Percentiles rank a stretch among this genome's conserved stretches.
Evolutionary conservation across 2,797 vertebrate genomes (phyloP).

Genomic region (Podargus strigoides): DNA sequence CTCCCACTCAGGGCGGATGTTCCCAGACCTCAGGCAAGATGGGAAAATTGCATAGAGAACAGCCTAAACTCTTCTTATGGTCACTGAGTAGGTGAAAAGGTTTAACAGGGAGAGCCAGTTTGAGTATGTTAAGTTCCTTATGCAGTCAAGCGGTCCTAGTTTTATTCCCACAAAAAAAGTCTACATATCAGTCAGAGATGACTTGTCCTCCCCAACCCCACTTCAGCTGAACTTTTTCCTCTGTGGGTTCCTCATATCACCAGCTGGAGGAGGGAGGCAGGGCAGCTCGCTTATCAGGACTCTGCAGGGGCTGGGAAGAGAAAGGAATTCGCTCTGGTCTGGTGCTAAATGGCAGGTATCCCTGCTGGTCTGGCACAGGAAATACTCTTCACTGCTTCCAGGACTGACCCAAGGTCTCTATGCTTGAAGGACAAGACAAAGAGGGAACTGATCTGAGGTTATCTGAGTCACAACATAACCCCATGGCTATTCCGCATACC

Average conservation of each 20-base stretch:
- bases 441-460: neutral
- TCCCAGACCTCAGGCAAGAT: neutral
- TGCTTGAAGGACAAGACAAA: neutral
- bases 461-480: neutral
- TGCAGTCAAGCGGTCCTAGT: neutral
- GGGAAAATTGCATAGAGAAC: neutral
- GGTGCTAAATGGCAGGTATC: neutral
- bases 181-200: neutral
- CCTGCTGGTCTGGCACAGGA: neutral
- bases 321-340: neutral
- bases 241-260: neutral
- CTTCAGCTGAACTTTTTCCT: neutral
- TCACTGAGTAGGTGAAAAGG: neutral
- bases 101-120: neutral
- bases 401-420: neutral
- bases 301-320: neutral
- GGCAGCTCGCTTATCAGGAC: accelerated
- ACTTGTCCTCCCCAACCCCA: neutral
- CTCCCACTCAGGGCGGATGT: neutral
- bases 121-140: neutral
- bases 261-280: neutral
- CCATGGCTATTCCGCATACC: neutral
- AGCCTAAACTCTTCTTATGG: neutral
- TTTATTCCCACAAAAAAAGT: neutral
- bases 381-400: neutral